A percentile compares a stretch with the other conserved stretches of the same genome.
Conservation (phyloP, 92 coral and sea anemone genomes). For the Muricea muricata region DNA sequence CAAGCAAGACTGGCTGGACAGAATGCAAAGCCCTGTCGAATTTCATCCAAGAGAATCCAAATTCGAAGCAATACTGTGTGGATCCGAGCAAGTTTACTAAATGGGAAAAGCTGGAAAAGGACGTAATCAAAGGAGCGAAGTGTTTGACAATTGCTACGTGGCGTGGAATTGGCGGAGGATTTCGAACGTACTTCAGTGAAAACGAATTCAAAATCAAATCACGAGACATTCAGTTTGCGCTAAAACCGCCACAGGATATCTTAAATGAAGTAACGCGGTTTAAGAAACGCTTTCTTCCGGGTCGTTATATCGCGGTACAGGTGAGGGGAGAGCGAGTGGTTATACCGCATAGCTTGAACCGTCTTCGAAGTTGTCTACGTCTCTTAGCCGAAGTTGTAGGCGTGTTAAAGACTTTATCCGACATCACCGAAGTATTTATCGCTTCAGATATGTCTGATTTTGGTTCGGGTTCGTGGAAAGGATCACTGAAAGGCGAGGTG, state of each 20-base stretch:
- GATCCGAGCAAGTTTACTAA: conserved; percentile 75
- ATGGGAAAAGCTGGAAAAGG: conserved; percentile 65
- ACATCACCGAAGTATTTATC: conserved; percentile 66
- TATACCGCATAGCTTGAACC: conserved; percentile 77
- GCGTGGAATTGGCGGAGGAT: conserved; percentile 83
- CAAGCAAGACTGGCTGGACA: conserved; percentile 74
- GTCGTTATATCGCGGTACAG: conserved; percentile 82
- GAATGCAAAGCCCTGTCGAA: conserved; percentile 80
- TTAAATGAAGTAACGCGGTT: conserved; percentile 48
- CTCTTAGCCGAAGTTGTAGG: conserved; percentile 60
- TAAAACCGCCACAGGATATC: conserved; percentile 69
- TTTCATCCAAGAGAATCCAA: conserved; percentile 68
- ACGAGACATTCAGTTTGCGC: conserved; percentile 68
- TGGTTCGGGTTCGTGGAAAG: conserved; percentile 81
- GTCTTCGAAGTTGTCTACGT: conserved; percentile 68
- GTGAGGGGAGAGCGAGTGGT: conserved; percentile 87
- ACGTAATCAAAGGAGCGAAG: conserved; percentile 64
- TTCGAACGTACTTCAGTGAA: conserved; percentile 45
- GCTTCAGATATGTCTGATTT: conserved; percentile 82
- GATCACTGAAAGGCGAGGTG: conserved; percentile 8
- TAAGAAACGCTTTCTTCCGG: not conserved
- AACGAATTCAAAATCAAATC: conserved; percentile 70
- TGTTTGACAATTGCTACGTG: conserved; percentile 83
- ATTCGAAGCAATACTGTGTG: conserved; percentile 82
- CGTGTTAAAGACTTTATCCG: conserved; percentile 52